phyloP scores from a whole-genome alignment of 1,140 invertebrate genomes.

The Capitella teleta region DNA sequence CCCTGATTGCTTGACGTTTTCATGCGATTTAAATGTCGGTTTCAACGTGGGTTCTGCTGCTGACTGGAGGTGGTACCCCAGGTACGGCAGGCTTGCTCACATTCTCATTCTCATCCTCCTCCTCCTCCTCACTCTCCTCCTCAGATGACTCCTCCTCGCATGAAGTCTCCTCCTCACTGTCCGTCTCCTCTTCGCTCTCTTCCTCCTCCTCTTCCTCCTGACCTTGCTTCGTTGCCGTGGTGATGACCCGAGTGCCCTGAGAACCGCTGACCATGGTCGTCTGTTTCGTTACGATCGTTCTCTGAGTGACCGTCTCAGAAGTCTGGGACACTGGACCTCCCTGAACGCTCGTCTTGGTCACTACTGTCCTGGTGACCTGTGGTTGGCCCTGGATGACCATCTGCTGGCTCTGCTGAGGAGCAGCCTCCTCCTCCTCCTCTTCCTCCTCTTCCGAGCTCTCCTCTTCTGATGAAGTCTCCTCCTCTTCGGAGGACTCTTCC shows the following conservation, averaged over 20 bases:
- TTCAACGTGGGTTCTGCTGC: no score
- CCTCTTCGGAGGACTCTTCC: no score
- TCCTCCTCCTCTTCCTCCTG: neutral
- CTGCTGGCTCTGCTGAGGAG: no score
- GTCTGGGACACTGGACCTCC: neutral
- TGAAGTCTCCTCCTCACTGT: neutral
- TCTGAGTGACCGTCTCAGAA: neutral
- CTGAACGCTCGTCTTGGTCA: neutral
- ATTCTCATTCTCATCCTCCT: neutral
- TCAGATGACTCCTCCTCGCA: slow-evolving; percentile 1
- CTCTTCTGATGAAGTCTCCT: no score
- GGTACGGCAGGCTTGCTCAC: no score
- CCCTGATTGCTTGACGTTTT: no score
- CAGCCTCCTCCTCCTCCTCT: no score
- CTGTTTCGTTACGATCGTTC: neutral
- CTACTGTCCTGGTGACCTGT: neutral
- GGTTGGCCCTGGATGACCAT: no score
- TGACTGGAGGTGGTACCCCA: no score
- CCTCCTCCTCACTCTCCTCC: slow-evolving; percentile 1
- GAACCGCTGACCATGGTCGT: neutral
- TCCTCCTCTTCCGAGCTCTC: no score
- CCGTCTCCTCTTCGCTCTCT: neutral
- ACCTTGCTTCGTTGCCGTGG: neutral
- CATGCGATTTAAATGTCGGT: no score
- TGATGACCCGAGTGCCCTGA: neutral